Base-by-base conservation (phyloP, 2,113 vertebrate genomes). In the Podarcis raffonei region DNA sequence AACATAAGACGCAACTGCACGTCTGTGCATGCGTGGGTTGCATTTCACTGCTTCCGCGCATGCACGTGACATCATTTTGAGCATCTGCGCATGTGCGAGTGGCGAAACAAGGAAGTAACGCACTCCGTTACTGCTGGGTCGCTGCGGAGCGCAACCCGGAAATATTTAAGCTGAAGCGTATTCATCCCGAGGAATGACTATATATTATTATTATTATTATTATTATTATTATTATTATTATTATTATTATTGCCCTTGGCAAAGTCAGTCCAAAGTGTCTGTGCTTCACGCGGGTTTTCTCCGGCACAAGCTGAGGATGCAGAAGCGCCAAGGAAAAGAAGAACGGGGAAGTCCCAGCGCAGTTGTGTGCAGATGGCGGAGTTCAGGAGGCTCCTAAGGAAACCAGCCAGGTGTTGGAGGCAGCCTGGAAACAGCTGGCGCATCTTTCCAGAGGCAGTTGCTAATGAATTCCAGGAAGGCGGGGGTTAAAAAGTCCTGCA, bases 341-440 rank as follows among this genome's bases (percentile, higher is more conserved):
- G 81, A 3, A 79, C 6, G 74, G 84, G 66, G 86, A 78, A 88
- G 42, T 89, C 71, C 72, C 39, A 78, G 79, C 75, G 59, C 74
- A 89, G 62, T 6, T 53, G 48, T 69, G 32, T 90, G 90, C 90
- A 92, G 88, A n/a, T 20, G 90, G 94, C 57, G 5, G 42, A 1
- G 83, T 13, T 11, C 0, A 78, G 90, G 87, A 81, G 85, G 85
- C 57, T 5, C 11, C 32, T 27, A 5, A 25, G 72, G 72, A 8
- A 87, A 75, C 12, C 87, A 86, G 42, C 30, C 89, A 87, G 90
- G 72, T 16, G 4, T 76, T 23, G 30, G 86, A 42, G 42, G 0
- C 0, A 53, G 65, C 68, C 32, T 22, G 0, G 8, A 39, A 89
- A 91, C 90, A 95, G 72, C 94, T 90, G 92, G 89, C 74, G 72